Conservation (phyloP, 2,888 invertebrate genomes). For the Drosophila merina region DNA sequence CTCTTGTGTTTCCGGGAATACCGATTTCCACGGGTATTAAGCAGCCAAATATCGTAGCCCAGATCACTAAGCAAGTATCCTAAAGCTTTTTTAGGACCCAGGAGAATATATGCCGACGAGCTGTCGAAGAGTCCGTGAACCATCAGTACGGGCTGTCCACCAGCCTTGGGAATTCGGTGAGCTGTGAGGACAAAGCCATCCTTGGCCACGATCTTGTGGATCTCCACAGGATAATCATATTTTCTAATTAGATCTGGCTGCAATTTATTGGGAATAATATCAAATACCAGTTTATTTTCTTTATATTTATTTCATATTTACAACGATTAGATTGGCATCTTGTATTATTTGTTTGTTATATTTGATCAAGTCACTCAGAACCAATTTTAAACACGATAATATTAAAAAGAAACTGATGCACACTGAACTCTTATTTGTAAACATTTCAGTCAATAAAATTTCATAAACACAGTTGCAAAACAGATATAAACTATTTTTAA, state of each 20-base stretch:
- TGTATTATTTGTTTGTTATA: conserved; percentile 17
- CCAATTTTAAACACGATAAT: neutral
- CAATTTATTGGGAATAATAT: neutral
- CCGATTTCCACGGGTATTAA: conserved; percentile 88
- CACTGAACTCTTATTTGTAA: neutral
- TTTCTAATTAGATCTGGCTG: conserved; percentile 82
- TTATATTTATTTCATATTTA: conserved; percentile 20
- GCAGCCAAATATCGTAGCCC: conserved; percentile 87
- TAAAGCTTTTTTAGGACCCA: conserved; percentile 87
- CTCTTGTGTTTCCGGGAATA: conserved; percentile 85
- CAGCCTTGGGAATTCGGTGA: conserved; percentile 87
- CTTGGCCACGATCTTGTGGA: conserved; percentile 87
- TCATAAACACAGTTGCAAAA: neutral
- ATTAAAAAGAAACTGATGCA: neutral
- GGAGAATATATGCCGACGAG: conserved; percentile 89
- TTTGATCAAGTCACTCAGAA: neutral
- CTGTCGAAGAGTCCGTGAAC: conserved; percentile 90
- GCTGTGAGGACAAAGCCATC: conserved; percentile 91
- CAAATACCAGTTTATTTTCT: neutral
- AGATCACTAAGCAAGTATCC: conserved; percentile 85
- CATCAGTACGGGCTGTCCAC: conserved; percentile 86
- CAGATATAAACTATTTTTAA: no score
- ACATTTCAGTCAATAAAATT: neutral
- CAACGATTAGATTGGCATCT: conserved; percentile 41
- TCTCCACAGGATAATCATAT: conserved; percentile 87